These are phyloP conservation scores for Clarias batrachus DNA, from an alignment of 2,113 vertebrate species.

Conservation along the genomic window DNA sequence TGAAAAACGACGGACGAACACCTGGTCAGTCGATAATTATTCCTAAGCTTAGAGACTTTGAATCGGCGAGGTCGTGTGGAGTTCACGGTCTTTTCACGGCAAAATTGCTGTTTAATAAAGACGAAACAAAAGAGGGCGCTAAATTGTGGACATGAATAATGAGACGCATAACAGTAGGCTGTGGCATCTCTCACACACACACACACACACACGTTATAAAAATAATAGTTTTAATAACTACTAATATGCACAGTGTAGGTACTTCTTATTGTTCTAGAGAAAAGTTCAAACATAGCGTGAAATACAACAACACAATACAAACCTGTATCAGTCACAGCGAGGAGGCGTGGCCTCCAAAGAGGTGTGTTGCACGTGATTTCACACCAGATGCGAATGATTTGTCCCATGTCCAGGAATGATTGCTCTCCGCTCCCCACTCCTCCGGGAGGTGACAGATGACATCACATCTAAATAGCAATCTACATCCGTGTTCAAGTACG, in stretches of 20 bases:
- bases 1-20: conserved; percentile 7
- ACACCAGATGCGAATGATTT: background rate
- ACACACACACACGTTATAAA: background rate
- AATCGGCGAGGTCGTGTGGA: conserved; percentile 58
- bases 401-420: too few relatives aligned
- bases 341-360: background rate
- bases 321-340: background rate
- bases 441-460: too few relatives aligned
- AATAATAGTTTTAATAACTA: background rate
- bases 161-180: background rate
- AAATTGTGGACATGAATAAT: background rate
- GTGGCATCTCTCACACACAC: background rate
- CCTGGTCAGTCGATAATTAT: conserved; percentile 70
- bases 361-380: background rate
- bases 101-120: conserved; percentile 67
- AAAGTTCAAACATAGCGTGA: background rate
- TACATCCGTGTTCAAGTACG: too few relatives aligned
- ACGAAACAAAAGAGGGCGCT: conserved; percentile 1
- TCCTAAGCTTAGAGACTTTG: conserved; percentile 45
- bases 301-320: background rate
- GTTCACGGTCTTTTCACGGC: conserved; percentile 53
- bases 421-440: too few relatives aligned
- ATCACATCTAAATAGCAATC: too few relatives aligned
- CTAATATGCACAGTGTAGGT: background rate
- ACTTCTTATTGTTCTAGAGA: background rate